Percentiles rank a stretch among this genome's conserved stretches.
phyloP scores from a whole-genome alignment of 2,888 invertebrate species.

The Pasiphila rectangulata region DNA sequence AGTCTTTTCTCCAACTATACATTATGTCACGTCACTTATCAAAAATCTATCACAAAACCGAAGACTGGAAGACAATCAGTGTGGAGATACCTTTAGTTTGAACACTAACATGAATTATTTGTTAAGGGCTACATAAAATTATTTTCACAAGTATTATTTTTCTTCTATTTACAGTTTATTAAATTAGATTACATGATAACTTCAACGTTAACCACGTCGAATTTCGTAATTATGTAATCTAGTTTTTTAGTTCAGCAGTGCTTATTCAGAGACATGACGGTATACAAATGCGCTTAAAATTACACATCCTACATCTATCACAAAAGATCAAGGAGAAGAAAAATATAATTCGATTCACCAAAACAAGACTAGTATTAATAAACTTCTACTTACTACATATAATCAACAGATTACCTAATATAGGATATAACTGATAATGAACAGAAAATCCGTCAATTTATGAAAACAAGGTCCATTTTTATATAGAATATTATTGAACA shows the following conservation, averaged over 20 bases:
- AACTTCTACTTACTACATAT: no score
- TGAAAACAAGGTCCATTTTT: no score
- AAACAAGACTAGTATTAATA: constrained; percentile 4
- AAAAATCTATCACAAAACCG: constrained; percentile 29
- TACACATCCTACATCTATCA: constrained; percentile 6
- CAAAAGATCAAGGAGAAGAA: constrained; percentile 7
- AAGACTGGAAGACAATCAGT: constrained; percentile 22
- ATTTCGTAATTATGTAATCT: constrained; percentile 11
- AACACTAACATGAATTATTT: constrained; percentile 2
- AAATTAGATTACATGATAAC: no score
- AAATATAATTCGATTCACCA: constrained; percentile 6
- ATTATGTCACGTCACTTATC: constrained; percentile 11
- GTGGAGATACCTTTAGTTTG: constrained; percentile 22
- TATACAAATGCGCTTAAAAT: constrained; percentile 2
- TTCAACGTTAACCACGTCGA: no score
- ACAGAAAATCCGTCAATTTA: neutral
- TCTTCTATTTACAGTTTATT: no score
- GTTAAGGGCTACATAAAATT: no score
- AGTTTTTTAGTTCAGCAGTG: constrained; percentile 7
- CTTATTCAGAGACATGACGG: constrained; percentile 18
- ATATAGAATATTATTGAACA: no score
- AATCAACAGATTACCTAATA: no score
- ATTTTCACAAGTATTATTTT: constrained; percentile 2
- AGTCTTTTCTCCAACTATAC: constrained; percentile 23
- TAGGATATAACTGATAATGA: no score